Evolutionary conservation across 2,113 vertebrate species (phyloP).

Genomic region (Varanus salvator): DNA sequence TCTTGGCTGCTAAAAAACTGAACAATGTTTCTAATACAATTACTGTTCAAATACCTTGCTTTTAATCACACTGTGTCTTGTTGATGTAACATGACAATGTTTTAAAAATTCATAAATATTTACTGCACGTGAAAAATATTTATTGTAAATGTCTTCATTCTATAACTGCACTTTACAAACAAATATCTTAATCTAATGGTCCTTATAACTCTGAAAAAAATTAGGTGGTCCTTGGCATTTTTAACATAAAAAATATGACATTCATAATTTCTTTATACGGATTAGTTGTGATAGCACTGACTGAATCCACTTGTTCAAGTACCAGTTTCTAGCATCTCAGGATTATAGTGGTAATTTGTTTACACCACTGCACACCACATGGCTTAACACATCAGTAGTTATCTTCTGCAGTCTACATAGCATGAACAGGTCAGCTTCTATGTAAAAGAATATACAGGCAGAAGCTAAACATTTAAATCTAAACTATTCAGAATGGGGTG

Average conservation of each 20-base stretch:
- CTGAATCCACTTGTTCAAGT: neutral
- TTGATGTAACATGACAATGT: neutral
- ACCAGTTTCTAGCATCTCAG: too few relatives aligned
- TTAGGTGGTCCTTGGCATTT: too few relatives aligned
- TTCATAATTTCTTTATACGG: neutral
- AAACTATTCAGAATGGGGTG: neutral
- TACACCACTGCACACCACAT: neutral
- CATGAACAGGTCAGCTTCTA: neutral
- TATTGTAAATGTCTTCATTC: neutral
- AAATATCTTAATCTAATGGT: neutral
- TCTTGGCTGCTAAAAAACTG: neutral
- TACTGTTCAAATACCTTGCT: neutral
- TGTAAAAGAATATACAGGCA: neutral
- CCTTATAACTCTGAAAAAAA: neutral
- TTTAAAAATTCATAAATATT: neutral
- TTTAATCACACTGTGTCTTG: neutral
- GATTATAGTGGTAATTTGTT: too few relatives aligned
- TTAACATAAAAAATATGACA: too few relatives aligned
- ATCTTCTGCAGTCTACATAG: neutral
- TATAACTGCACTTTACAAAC: neutral
- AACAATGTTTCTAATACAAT: neutral
- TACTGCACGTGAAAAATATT: neutral
- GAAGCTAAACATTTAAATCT: neutral
- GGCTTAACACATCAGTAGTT: neutral
- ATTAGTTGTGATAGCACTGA: neutral